Evolutionary conservation across 1,140 invertebrate genomes (phyloP).

Genomic region (Orius insidiosus): DNA sequence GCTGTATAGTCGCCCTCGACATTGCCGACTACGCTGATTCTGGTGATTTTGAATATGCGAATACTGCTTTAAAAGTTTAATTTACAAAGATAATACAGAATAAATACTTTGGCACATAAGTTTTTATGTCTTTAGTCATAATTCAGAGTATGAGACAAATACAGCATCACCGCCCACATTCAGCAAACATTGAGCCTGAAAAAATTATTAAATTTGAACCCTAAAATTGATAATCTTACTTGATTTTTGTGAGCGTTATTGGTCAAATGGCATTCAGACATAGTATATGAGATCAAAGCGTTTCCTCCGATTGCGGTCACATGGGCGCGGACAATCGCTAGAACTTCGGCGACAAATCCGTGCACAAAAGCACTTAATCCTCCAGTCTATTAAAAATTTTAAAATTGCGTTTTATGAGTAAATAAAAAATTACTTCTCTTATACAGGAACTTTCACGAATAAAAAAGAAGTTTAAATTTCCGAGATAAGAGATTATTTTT

Average conservation of each 20-base stretch:
- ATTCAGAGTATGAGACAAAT: slow-evolving; percentile 36
- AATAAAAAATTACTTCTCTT: slow-evolving; percentile 55
- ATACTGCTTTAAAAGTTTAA: slow-evolving; percentile 23
- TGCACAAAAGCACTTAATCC: slow-evolving; percentile 87
- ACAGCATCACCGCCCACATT: slow-evolving; percentile 91
- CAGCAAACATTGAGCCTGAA: slow-evolving; percentile 78
- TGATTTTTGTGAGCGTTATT: slow-evolving; percentile 94
- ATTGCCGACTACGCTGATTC: slow-evolving; percentile 96
- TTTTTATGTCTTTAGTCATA: not conserved
- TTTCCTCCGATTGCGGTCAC: slow-evolving; percentile 88
- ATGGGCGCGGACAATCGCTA: slow-evolving; percentile 82
- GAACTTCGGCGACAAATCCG: slow-evolving; percentile 75
- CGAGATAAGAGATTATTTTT: slow-evolving; percentile 66
- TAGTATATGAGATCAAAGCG: slow-evolving; percentile 83
- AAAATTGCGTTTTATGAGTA: slow-evolving; percentile 5
- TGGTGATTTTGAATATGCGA: slow-evolving; percentile 75
- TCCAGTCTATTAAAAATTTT: slow-evolving; percentile 38
- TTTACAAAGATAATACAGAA: too few species aligned
- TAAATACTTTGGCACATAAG: too few species aligned
- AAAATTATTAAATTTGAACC: slow-evolving; percentile 20
- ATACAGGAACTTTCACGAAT: slow-evolving; percentile 87
- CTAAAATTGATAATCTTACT: slow-evolving; percentile 33
- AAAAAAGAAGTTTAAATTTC: slow-evolving; percentile 89
- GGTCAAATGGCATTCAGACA: slow-evolving; percentile 75
- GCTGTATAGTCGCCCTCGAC: slow-evolving; percentile 90